These are phyloP conservation scores for Lepidotrigona ventralis DNA, from an alignment of 1,140 invertebrate genomes.

Conservation along the genomic window DNA sequence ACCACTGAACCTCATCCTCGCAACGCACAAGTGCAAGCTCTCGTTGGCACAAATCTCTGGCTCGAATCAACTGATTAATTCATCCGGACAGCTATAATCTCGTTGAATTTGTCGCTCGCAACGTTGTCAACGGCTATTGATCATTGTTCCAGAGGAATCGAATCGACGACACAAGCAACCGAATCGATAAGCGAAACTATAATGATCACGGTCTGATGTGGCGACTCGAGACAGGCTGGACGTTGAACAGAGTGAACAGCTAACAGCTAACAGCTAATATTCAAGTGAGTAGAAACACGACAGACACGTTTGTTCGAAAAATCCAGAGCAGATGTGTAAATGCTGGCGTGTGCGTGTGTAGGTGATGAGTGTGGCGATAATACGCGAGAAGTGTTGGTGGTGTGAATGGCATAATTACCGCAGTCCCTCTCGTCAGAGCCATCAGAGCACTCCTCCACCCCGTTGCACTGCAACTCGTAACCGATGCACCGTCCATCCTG, in stretches of 20 bases:
- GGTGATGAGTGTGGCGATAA: not conserved
- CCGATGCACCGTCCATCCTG: slow-evolving; percentile 84
- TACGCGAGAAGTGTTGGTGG: not conserved
- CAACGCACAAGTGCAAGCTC: not conserved
- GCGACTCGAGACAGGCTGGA: not conserved
- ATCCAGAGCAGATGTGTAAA: not conserved
- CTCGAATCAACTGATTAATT: not conserved
- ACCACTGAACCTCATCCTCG: not conserved
- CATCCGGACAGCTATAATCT: not conserved
- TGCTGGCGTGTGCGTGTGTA: not conserved
- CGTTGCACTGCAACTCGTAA: slow-evolving; percentile 84
- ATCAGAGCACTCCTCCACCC: slow-evolving; percentile 85
- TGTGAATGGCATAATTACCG: slow-evolving; percentile 82
- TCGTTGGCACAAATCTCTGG: not conserved
- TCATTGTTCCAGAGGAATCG: not conserved
- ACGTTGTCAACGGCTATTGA: not conserved
- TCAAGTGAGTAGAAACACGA: no score
- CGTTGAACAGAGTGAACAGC: not conserved
- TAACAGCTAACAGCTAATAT: no score
- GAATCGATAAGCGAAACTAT: not conserved
- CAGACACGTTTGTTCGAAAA: not conserved
- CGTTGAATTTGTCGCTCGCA: not conserved
- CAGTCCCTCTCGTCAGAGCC: slow-evolving; percentile 87
- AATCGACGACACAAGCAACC: not conserved
- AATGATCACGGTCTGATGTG: not conserved